These are phyloP conservation scores for Pelecanoides urinatrix DNA, from an alignment of 2,113 vertebrate species.

Conservation along the genomic window DNA sequence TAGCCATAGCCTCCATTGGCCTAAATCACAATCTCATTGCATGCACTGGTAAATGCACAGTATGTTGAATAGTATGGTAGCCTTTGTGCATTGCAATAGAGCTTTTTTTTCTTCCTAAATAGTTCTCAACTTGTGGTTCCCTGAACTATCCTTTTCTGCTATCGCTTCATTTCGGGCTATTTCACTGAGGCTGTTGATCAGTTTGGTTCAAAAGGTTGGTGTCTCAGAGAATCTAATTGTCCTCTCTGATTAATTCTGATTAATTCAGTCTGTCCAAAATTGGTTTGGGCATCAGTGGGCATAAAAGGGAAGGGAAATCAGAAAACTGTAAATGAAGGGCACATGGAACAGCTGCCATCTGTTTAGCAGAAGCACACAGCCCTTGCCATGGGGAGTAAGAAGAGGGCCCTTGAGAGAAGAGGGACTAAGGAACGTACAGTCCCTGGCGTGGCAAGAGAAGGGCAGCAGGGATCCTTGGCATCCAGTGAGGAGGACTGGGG, in stretches of 20 bases:
- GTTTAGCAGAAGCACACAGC: background rate
- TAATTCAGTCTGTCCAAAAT: background rate
- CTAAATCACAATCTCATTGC: background rate
- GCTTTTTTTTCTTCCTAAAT: background rate
- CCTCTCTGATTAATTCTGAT: background rate
- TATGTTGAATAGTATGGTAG: background rate
- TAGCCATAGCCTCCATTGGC: background rate
- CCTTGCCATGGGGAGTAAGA: background rate
- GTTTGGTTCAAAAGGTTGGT: background rate
- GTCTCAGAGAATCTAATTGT: background rate
- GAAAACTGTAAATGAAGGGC: background rate
- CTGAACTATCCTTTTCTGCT: background rate
- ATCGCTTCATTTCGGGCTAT: background rate
- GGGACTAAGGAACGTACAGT: background rate
- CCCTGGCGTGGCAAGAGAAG: background rate
- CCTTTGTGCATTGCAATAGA: background rate
- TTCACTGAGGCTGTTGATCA: background rate
- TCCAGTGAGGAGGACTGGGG: background rate
- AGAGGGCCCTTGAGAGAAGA: background rate
- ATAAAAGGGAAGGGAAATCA: background rate
- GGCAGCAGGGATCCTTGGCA: background rate
- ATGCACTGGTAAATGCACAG: background rate
- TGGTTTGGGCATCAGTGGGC: background rate
- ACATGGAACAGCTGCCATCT: background rate
- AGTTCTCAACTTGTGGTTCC: background rate